Evolutionary conservation across 1,140 invertebrate species (phyloP), one percentile per base, ranked within the genome.

Genomic region (Ericerus pela): DNA sequence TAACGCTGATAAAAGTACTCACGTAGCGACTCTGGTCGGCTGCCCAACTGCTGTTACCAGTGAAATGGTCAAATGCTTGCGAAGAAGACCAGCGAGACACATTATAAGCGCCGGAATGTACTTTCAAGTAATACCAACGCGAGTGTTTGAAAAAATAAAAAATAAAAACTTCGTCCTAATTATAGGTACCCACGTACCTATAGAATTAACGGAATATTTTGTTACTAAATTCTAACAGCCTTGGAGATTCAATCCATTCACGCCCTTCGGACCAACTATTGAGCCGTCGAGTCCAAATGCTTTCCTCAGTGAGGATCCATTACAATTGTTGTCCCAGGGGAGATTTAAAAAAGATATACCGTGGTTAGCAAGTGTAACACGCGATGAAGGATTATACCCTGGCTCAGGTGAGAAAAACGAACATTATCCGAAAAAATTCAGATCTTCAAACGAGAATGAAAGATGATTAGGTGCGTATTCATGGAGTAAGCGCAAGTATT

Each of bases 41-140:
- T 92, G 86, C 66, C 77, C 79, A 0, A 76, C 71, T 12, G 54
- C 62, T 30, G 71, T 68, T 52, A 75, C 62, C 28, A 65, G 68
- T 55, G 72, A 78, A n/a, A 75, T 89, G 68, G 67, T 86, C 1
- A 75, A 78, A 20, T 91, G 88, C 68, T 70, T 91, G 0, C 73
- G 76, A 58, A 71, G 76, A 53, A 69, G 77, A 43, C 78, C 80
- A 1, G 77, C 75, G 12, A 71, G 75, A 20, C 69, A 69, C 6
- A 64, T 81, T 6, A 72, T 78, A 11, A 57, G 67, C 14, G 27
- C 51, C 12, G 24, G 43, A 29, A 54, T 20, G 20, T 26, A 58
- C 22, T 58, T 58, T 30, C 5, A 33, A 12, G 57, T 58, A 33
- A 58, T 38, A 76, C 76, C 58, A 69, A 73, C 65, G 74, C 74